phyloP scores from a whole-genome alignment of 2,113 vertebrate genomes.

The Notothenia rossii region DNA sequence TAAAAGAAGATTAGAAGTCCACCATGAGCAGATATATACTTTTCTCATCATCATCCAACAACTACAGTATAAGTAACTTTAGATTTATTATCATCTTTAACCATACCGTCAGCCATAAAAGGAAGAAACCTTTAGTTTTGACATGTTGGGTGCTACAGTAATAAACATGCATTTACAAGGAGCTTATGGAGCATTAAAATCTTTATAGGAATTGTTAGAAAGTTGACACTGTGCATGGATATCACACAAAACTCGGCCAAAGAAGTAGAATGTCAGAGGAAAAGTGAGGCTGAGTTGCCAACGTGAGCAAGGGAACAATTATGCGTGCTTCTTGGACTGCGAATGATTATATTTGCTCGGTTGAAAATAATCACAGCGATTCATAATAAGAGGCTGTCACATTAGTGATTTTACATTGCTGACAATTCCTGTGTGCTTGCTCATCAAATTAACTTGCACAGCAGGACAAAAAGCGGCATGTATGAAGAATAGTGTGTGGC shows the following conservation, averaged over 20 bases:
- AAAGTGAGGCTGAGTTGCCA: conserved; percentile 32
- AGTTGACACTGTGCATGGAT: conserved; percentile 3
- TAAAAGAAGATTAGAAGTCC: background rate
- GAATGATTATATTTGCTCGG: conserved; percentile 66
- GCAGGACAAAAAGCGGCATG: conserved; percentile 30
- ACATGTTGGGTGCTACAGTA: background rate
- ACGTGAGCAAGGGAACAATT: conserved; percentile 60
- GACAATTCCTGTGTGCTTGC: conserved; percentile 50
- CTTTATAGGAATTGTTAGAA: conserved; percentile 40
- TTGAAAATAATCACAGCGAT: conserved; percentile 77
- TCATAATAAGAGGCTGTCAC: conserved; percentile 79
- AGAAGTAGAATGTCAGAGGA: conserved; percentile 16
- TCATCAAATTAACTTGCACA: conserved; percentile 59
- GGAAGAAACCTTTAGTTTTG: conserved; percentile 11
- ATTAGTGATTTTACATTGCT: conserved; percentile 72
- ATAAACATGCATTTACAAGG: conserved; percentile 55
- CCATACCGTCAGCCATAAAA: background rate
- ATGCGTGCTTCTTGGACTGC: conserved; percentile 33
- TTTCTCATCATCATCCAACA: conserved; percentile 12
- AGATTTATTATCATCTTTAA: conserved; percentile 17
- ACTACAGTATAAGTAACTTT: background rate
- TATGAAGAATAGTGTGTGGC: conserved; percentile 26
- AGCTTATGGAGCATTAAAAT: conserved; percentile 41
- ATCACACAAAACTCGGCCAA: conserved; percentile 10
- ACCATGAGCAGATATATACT: conserved; percentile 4